phyloP scores from a whole-genome alignment of 1,140 invertebrate genomes.

The Tribolium madens region DNA sequence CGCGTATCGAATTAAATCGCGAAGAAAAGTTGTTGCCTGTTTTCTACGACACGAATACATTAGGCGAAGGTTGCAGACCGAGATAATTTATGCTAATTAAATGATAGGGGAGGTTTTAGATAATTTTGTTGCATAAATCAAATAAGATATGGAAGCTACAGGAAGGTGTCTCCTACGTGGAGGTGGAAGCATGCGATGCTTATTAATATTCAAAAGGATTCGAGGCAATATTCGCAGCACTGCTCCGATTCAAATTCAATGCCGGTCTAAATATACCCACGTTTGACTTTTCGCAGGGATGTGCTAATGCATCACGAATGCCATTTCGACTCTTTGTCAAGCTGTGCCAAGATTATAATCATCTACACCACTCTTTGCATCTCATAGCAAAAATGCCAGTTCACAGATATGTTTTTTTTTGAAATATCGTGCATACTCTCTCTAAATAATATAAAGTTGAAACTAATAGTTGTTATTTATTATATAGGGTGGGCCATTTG shows the following conservation, averaged over 20 bases:
- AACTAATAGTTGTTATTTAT: too few species aligned
- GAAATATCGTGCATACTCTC: background rate
- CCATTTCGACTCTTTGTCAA: background rate
- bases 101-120: conserved; percentile 31
- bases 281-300: conserved; percentile 24
- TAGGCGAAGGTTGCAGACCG: background rate
- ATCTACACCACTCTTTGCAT: background rate
- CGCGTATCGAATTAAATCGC: conserved; percentile 23
- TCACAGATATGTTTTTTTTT: background rate
- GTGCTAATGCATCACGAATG: conserved; percentile 22
- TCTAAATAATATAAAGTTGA: background rate
- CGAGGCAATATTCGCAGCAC: conserved; percentile 23
- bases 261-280: conserved; percentile 18
- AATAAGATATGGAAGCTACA: conserved; percentile 36
- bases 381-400: background rate
- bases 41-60: background rate
- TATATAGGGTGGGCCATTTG: too few species aligned
- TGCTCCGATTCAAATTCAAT: conserved; percentile 24
- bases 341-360: background rate
- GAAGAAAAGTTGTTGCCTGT: conserved; percentile 4
- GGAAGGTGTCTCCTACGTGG: conserved; percentile 43
- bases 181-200: conserved; percentile 36
- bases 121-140: conserved; percentile 45
- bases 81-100: conserved; percentile 33
- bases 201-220: conserved; percentile 44